Conservation (phyloP, 2,113 vertebrate species). For the Clinocottus analis region DNA sequence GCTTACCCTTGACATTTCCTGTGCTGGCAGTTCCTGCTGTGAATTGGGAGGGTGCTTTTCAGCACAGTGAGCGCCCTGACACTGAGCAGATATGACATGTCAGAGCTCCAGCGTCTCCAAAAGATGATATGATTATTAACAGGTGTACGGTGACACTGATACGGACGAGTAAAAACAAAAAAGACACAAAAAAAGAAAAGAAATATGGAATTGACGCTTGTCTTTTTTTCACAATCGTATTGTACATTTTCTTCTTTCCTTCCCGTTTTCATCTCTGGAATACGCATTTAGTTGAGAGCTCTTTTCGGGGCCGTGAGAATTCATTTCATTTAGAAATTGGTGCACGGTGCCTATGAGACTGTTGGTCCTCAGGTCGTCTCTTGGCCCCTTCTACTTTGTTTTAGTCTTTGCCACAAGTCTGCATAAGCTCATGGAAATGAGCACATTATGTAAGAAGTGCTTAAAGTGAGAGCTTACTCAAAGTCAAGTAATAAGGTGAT, state of each 20-base stretch:
- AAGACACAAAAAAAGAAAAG: background rate
- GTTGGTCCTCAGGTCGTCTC: background rate
- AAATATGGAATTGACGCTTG: background rate
- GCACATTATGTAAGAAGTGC: background rate
- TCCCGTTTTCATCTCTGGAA: background rate
- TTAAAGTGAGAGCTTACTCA: background rate
- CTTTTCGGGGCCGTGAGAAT: slow-evolving; percentile 24
- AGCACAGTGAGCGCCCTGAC: slow-evolving; percentile 31
- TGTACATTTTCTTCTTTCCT: background rate
- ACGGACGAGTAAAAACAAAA: background rate
- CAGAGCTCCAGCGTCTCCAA: slow-evolving; percentile 23
- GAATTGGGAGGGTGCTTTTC: slow-evolving; percentile 21
- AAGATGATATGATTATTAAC: slow-evolving; percentile 44
- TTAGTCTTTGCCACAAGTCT: slow-evolving; percentile 11
- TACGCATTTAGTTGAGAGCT: slow-evolving; percentile 4
- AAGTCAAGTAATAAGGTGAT: background rate
- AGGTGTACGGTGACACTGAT: slow-evolving; percentile 8
- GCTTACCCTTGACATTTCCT: slow-evolving; percentile 71
- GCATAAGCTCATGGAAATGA: background rate
- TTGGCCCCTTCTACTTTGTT: slow-evolving; percentile 14
- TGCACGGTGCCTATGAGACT: background rate
- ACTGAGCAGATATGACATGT: slow-evolving; percentile 26
- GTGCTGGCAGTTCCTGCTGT: slow-evolving; percentile 15
- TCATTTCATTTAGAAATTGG: slow-evolving; percentile 25
- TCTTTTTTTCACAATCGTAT: slow-evolving; percentile 4